phyloP scores from a whole-genome alignment of 2,888 invertebrate species.

The Chaetogeoica ovagalla region DNA sequence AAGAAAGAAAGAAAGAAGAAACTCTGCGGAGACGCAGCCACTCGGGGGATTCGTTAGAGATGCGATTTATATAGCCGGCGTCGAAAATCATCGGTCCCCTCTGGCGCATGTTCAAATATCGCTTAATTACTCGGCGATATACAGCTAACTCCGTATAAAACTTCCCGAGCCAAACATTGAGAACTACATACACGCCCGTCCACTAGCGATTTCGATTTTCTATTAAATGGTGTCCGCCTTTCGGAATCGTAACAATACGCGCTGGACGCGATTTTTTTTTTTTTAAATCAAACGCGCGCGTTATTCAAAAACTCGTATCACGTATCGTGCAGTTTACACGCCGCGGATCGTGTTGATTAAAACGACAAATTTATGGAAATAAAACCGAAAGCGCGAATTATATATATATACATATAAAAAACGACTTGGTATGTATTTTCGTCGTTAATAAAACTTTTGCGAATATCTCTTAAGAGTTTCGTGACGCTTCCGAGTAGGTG shows the following conservation, averaged over 20 bases:
- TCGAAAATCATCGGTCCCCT: constrained; percentile 20
- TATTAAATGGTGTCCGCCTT: too few species aligned
- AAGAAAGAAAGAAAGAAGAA: background rate
- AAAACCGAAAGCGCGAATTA: constrained; percentile 4
- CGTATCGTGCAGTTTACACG: background rate
- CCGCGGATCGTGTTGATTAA: background rate
- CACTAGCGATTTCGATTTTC: background rate
- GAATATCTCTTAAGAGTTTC: constrained; percentile 44
- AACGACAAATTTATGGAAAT: constrained; percentile 12
- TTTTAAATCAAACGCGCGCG: too few species aligned
- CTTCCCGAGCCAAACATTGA: background rate
- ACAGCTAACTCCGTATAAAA: background rate
- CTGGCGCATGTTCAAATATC: constrained; percentile 38
- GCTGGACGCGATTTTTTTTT: too few species aligned
- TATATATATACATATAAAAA: constrained; percentile 7
- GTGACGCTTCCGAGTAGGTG: constrained; percentile 24
- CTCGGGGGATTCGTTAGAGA: constrained; percentile 5
- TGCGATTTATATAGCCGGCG: constrained; percentile 9
- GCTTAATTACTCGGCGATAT: constrained; percentile 17
- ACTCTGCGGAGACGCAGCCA: constrained; percentile 13
- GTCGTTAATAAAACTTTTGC: constrained; percentile 33
- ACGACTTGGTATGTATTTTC: constrained; percentile 16
- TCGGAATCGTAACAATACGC: too few species aligned
- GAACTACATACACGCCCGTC: background rate
- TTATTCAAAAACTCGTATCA: too few species aligned